Evolutionary conservation across 1,140 invertebrate genomes (phyloP).

Genomic region (Drepana arcuata): DNA sequence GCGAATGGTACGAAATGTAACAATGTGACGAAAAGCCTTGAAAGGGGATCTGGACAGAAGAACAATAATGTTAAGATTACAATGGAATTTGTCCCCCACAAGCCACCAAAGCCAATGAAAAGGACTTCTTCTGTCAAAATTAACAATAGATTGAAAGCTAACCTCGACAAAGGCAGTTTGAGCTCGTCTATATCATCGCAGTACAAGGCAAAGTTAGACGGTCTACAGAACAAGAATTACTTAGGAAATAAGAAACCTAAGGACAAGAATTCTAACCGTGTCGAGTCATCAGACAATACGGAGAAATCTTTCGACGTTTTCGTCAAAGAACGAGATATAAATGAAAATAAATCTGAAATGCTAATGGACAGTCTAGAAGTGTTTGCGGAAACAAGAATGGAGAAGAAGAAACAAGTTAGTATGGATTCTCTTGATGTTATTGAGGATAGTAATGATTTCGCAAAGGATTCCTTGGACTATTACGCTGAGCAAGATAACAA

Average conservation of each 20-base stretch:
- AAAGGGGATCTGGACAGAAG: conserved; percentile 72
- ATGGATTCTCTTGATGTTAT: conserved; percentile 68
- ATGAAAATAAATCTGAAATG: conserved; percentile 73
- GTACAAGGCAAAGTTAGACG: conserved; percentile 68
- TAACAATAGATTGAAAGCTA: conserved; percentile 60
- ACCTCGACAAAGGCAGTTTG: conserved; percentile 49
- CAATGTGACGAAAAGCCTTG: conserved; percentile 66
- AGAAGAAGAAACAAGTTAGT: conserved; percentile 61
- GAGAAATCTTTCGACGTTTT: conserved; percentile 74
- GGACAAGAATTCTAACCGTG: conserved; percentile 51
- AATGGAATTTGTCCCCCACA: conserved; percentile 73
- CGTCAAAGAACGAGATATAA: conserved; percentile 73
- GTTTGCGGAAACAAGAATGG: conserved; percentile 68
- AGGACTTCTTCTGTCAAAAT: conserved; percentile 67
- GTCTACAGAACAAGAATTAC: conserved; percentile 64
- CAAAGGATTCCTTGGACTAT: conserved; percentile 65
- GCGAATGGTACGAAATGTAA: conserved; percentile 54
- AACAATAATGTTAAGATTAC: conserved; percentile 67
- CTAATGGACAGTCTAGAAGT: conserved; percentile 74
- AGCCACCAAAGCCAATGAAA: conserved; percentile 72
- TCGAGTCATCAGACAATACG: conserved; percentile 35
- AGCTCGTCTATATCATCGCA: conserved; percentile 65
- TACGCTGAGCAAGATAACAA: conserved; percentile 56
- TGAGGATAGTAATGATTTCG: conserved; percentile 59
- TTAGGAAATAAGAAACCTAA: conserved; percentile 44